Evolutionary conservation across 2,888 invertebrate genomes (phyloP).

Genomic region (Leucophenga montana): DNA sequence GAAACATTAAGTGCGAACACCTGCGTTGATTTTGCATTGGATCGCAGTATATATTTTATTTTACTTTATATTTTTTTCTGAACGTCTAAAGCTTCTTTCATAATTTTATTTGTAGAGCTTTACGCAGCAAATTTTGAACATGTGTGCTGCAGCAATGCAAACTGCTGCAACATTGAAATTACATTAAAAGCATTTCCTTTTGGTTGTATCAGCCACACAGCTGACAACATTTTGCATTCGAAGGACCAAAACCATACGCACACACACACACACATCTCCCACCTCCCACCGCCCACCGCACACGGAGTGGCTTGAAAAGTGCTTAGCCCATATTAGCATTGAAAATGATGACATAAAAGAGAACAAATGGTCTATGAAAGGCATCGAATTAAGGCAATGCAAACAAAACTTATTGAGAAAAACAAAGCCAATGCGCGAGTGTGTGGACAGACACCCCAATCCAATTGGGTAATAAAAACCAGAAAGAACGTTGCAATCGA

Average conservation of each 20-base stretch:
- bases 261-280: no score
- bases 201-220: slow-evolving; percentile 35
- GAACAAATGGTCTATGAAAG: slow-evolving; percentile 32
- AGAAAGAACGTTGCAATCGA: no score
- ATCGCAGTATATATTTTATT: neutral
- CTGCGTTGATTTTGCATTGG: slow-evolving; percentile 4
- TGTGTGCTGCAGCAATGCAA: neutral
- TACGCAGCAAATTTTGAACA: slow-evolving; percentile 10
- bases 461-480: neutral
- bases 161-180: slow-evolving; percentile 3
- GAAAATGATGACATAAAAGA: slow-evolving; percentile 47
- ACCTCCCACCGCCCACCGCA: no score
- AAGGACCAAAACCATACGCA: no score
- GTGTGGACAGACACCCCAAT: neutral
- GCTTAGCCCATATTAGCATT: slow-evolving; percentile 45
- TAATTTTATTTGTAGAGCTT: neutral
- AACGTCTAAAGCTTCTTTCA: no score
- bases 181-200: slow-evolving; percentile 14
- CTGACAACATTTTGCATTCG: slow-evolving; percentile 47
- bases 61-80: no score
- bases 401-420: slow-evolving; percentile 16
- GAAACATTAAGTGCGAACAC: slow-evolving; percentile 17
- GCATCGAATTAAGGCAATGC: no score
- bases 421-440: neutral
- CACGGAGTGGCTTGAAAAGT: neutral